phyloP scores from a whole-genome alignment of 2,113 vertebrate genomes.

The Chloroceryle aenea region DNA sequence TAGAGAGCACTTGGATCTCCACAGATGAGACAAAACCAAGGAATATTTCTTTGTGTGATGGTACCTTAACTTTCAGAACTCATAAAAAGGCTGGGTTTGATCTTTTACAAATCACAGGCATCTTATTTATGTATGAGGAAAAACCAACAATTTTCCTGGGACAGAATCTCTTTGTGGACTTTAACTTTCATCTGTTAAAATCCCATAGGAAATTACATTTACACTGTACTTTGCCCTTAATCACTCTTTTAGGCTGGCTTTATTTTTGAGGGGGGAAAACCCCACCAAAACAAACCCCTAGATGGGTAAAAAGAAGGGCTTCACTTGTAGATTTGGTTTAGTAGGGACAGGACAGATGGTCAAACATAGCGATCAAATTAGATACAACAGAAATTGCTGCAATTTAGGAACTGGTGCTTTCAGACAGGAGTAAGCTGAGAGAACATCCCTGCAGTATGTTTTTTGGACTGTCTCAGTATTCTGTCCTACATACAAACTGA shows the following conservation, averaged over 20 bases:
- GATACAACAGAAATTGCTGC: background rate
- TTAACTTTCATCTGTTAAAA: background rate
- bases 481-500: background rate
- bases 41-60: background rate
- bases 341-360: background rate
- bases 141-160: background rate
- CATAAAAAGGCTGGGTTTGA: background rate
- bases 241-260: background rate
- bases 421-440: background rate
- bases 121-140: background rate
- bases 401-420: background rate
- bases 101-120: background rate
- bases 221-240: background rate
- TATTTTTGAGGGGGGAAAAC: fast-evolving
- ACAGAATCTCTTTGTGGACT: background rate
- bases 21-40: background rate
- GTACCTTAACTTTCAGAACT: background rate
- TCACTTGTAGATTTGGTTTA: background rate
- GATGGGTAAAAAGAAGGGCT: background rate
- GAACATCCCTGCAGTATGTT: background rate
- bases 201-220: background rate
- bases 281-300: background rate
- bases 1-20: background rate
- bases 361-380: background rate
- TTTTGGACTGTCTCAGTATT: background rate